These are phyloP conservation scores for Nixonia krombeini DNA, from an alignment of 1,140 invertebrate genomes.

Conservation along the genomic window DNA sequence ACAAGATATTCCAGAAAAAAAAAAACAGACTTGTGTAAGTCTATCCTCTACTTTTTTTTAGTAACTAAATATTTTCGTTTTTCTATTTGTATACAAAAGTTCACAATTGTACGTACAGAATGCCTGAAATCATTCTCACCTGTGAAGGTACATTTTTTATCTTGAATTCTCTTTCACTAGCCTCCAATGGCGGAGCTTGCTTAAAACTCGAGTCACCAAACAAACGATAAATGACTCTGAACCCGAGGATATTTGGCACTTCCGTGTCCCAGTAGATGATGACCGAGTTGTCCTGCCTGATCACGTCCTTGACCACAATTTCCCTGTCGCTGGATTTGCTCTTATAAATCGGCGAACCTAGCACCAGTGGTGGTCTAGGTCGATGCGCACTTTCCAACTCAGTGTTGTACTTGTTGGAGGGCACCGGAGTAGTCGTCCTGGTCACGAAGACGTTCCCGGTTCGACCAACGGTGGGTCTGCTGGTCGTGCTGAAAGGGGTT, in stretches of 20 bases:
- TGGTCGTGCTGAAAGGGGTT: conserved; percentile 46
- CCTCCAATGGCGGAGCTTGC: conserved; percentile 87
- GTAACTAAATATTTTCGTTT: conserved; percentile 10
- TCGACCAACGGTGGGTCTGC: conserved; percentile 58
- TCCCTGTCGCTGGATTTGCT: conserved; percentile 78
- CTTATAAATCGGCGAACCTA: conserved; percentile 78
- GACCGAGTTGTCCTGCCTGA: conserved; percentile 88
- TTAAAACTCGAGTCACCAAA: conserved; percentile 93
- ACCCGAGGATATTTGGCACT: conserved; percentile 86
- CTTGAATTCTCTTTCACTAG: conserved; percentile 90
- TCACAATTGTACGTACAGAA: no score
- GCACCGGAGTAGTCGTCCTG: conserved; percentile 60
- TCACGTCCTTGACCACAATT: conserved; percentile 87
- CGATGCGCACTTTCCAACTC: conserved; percentile 61
- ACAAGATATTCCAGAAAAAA: conserved; percentile 15
- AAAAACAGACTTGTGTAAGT: neutral
- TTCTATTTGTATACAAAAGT: no score
- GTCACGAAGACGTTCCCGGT: conserved; percentile 68
- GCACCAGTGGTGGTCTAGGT: conserved; percentile 79
- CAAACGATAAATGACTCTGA: conserved; percentile 89
- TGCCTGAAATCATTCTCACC: no score
- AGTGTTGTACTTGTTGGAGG: conserved; percentile 54
- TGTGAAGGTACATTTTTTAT: conserved; percentile 92
- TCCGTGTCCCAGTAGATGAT: conserved; percentile 94
- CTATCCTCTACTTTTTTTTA: neutral